These are phyloP conservation scores for Lasioglossum pauxillum DNA, from an alignment of 2,888 invertebrate species.

Conservation along the genomic window DNA sequence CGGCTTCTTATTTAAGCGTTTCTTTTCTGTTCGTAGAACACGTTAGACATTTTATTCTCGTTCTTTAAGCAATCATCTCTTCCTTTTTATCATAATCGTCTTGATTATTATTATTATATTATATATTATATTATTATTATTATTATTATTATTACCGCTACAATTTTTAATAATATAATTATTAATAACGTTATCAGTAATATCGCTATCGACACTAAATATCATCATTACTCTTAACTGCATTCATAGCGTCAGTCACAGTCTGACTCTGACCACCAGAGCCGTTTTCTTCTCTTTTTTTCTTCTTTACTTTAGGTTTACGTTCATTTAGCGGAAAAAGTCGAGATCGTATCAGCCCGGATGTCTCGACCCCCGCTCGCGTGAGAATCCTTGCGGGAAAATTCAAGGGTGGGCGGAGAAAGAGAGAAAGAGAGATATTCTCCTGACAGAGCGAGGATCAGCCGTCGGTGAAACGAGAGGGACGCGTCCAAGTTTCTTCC, in stretches of 20 bases:
- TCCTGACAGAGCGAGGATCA: background rate
- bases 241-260: slow-evolving; percentile 47
- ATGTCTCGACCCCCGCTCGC: slow-evolving; percentile 54
- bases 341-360: slow-evolving; percentile 65
- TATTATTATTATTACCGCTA: slow-evolving; percentile 58
- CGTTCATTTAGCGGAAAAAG: slow-evolving; percentile 58
- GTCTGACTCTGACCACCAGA: slow-evolving; percentile 43
- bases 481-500: slow-evolving; percentile 56
- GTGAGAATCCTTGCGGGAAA: slow-evolving; percentile 38
- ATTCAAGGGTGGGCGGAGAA: background rate
- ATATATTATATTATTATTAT: slow-evolving; percentile 12
- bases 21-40: slow-evolving; percentile 50
- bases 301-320: slow-evolving; percentile 53
- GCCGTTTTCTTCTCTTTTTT: slow-evolving; percentile 47
- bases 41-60: slow-evolving; percentile 55
- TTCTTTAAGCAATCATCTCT: slow-evolving; percentile 56
- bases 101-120: slow-evolving; percentile 56
- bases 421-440: background rate
- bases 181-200: slow-evolving; percentile 54
- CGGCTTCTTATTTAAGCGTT: slow-evolving; percentile 64
- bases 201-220: slow-evolving; percentile 34
- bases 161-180: slow-evolving; percentile 39
- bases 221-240: slow-evolving; percentile 43
- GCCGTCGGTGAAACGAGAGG: slow-evolving; percentile 7
- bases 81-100: slow-evolving; percentile 56